phyloP scores from a whole-genome alignment of 2,888 invertebrate species.

The Chrysotoxum bicinctum region DNA sequence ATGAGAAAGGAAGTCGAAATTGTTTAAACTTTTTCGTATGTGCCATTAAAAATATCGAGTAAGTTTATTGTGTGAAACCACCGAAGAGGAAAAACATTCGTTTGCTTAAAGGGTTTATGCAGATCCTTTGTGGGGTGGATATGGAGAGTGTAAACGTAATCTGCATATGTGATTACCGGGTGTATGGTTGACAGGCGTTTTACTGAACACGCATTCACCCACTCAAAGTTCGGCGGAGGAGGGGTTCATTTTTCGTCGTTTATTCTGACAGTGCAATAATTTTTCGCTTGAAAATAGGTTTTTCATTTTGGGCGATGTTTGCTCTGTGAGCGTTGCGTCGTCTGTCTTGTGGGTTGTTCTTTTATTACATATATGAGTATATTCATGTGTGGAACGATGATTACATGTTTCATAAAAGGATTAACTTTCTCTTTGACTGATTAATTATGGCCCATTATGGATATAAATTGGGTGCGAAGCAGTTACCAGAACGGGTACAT shows the following conservation, averaged over 20 bases:
- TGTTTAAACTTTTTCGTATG: slow-evolving; percentile 15
- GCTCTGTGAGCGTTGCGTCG: slow-evolving; percentile 10
- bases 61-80: slow-evolving; percentile 63
- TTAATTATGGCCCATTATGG: slow-evolving; percentile 70
- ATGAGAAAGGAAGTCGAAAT: slow-evolving; percentile 42
- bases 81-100: slow-evolving; percentile 70
- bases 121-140: slow-evolving; percentile 18
- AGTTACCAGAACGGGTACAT: background rate
- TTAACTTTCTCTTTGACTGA: slow-evolving; percentile 72
- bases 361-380: slow-evolving; percentile 7
- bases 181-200: slow-evolving; percentile 48
- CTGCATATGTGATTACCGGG: slow-evolving; percentile 71
- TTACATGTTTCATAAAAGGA: slow-evolving; percentile 69
- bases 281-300: slow-evolving; percentile 48
- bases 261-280: slow-evolving; percentile 57
- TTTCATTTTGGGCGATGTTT: slow-evolving; percentile 60
- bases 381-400: slow-evolving; percentile 48
- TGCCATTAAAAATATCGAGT: slow-evolving; percentile 1
- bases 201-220: slow-evolving; percentile 35
- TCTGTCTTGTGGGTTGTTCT: slow-evolving; percentile 53
- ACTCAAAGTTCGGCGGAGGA: background rate
- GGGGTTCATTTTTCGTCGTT: slow-evolving; percentile 39
- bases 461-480: slow-evolving; percentile 30
- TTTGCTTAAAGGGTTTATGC: slow-evolving; percentile 58
- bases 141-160: slow-evolving; percentile 58